Base-by-base conservation (phyloP, 2,797 vertebrate species). In the Sphaeramia orbicularis region DNA sequence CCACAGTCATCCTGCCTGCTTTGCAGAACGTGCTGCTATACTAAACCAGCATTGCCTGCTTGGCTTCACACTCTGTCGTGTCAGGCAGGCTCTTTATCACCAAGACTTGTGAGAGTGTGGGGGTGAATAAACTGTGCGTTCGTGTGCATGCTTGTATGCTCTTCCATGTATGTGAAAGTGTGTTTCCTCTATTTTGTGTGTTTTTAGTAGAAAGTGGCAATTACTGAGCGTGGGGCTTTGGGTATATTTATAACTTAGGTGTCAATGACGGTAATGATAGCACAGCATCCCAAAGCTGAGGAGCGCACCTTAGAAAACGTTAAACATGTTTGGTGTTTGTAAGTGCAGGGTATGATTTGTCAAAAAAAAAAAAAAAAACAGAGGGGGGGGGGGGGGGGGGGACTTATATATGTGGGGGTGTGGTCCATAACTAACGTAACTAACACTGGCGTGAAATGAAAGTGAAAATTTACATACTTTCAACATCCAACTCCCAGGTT, bases 181-280 rank as follows among this genome's bases (percentile, higher is more conserved):
- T 43, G 18, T 56, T 1, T 38, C 35, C 12, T 65, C 14, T 32
- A 2, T 61, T 71, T 62, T 58, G 44, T 30, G 53, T 57, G 48
- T 51, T 51, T 6, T 40, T 51, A 78, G 60, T 74, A 51, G 54
- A 60, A 76, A 71, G 57, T 59, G 12, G 53, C 78, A 69, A 84
- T 82, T 84, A 86, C 77, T 79, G 55, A 80, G 59, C 42, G 14
- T 1, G 21, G 65, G 55, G 48, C 30, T 10, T 4, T 44, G 16
- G 43, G 66, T 70, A 78, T 75, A 71, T 81, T 84, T 63, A 78
- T 50, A 72, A 64, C 37, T 61, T 35, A n/a, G 58, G 32, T 76
- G 74, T 65, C 47, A 0, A 4, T 55, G 35, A 13, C 35, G 21
- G 24, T 12, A 54, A 19, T 76, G 65, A 53, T 48, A 15, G 76